Percentiles rank a stretch among this genome's conserved stretches.
phyloP scores from a whole-genome alignment of 37 sponge, comb jelly and placozoan species.

The Geodia barretti region DNA sequence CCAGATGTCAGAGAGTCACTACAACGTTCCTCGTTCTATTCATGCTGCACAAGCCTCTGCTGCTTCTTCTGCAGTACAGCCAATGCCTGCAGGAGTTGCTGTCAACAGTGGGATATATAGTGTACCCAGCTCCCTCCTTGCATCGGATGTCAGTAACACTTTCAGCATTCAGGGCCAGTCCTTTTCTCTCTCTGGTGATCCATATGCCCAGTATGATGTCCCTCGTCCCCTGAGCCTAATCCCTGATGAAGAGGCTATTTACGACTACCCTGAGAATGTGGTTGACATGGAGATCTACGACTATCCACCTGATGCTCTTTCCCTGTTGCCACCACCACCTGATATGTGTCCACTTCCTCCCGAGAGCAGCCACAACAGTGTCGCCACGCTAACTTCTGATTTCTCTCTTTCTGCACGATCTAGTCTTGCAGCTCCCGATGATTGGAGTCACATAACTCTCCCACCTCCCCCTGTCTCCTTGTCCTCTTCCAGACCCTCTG shows the following conservation, averaged over 20 bases:
- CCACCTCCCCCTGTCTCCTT: constrained; percentile 5
- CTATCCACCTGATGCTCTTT: constrained; percentile 76
- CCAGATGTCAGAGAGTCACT: constrained; percentile 1
- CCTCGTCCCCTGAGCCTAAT: constrained; percentile 41
- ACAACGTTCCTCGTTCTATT: constrained; percentile 39
- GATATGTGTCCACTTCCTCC: not conserved
- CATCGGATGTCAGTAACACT: not conserved
- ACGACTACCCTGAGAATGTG: constrained; percentile 55
- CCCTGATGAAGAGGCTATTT: constrained; percentile 59
- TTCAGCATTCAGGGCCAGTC: not conserved
- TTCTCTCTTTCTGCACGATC: not conserved
- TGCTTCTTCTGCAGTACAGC: not conserved
- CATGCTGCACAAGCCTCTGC: not conserved
- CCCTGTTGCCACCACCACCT: not conserved
- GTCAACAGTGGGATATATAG: constrained; percentile 41
- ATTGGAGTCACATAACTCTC: constrained; percentile 11
- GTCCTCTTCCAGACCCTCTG: constrained; percentile 2
- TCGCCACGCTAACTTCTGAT: constrained; percentile 23
- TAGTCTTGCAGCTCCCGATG: constrained; percentile 3
- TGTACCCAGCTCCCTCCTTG: constrained; percentile 32
- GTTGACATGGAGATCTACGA: constrained; percentile 69
- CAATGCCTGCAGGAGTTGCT: constrained; percentile 23
- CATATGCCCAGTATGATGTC: constrained; percentile 43
- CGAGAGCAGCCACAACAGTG: constrained; percentile 31
- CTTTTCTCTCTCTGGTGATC: constrained; percentile 7